phyloP scores from a whole-genome alignment of 1,140 invertebrate genomes.

The Solenopsis invicta region DNA sequence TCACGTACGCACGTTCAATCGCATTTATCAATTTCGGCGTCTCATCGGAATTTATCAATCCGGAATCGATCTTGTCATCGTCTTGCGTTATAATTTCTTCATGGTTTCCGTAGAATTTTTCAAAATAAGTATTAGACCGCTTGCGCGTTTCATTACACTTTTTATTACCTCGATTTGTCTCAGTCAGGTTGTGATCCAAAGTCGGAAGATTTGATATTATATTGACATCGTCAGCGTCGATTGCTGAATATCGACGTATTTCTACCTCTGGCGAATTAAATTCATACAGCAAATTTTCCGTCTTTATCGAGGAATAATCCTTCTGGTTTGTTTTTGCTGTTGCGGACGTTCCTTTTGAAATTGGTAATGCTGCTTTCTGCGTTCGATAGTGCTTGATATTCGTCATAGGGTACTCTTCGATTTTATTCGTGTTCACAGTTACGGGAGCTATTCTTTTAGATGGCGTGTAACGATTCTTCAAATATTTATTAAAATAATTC shows the following conservation, averaged over 20 bases:
- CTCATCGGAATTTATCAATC: conserved; percentile 56
- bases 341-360: background rate
- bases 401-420: background rate
- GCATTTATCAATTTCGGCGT: background rate
- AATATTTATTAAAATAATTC: conserved; percentile 24
- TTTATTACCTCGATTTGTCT: background rate
- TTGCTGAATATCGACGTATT: background rate
- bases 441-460: background rate
- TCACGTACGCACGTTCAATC: background rate
- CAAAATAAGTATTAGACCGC: background rate
- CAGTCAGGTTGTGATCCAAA: background rate
- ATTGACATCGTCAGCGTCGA: background rate
- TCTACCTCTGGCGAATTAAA: background rate
- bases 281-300: conserved; percentile 27
- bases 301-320: background rate
- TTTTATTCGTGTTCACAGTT: background rate
- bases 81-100: conserved; percentile 23
- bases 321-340: background rate
- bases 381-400: background rate
- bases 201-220: background rate
- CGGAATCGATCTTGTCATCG: conserved; percentile 69
- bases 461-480: background rate
- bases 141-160: background rate
- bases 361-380: too few relatives aligned
- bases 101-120: conserved; percentile 1